Evolutionary conservation across 1,140 invertebrate species (phyloP), one percentile per base, ranked within the genome.

Genomic region (Palaemon carinicauda): DNA sequence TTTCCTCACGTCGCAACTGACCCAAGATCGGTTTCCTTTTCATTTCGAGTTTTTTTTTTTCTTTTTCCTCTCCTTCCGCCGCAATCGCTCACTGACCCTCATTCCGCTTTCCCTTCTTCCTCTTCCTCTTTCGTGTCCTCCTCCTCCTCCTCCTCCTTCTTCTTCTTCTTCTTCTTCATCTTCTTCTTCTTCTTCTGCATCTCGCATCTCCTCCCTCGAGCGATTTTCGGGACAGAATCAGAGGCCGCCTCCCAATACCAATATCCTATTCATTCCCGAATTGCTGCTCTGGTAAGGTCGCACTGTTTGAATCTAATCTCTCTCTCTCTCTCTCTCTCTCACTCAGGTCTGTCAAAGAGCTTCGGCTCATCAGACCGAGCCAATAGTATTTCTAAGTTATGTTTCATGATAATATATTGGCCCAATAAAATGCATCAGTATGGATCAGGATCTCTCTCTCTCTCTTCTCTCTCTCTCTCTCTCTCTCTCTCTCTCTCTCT

Each of bases 311-410:
- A 41, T 73, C 27, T 73, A n/a, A 21, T 73, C 69, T 73, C 69
- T 73, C 69, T 73, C 69, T 73, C 69, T 73, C 69, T 73, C 69
- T 73, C 69, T 73, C 69, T 73, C 69, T 73, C 69, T 73, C 69
- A 29, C 69, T 73, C 69, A n/a, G n/a, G n/a, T n/a, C n/a, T n/a
- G n/a, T n/a, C n/a, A n/a, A n/a, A n/a, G n/a, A n/a, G n/a, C n/a
- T n/a, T n/a, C n/a, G n/a, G n/a, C n/a, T n/a, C n/a, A n/a, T n/a
- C n/a, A n/a, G n/a, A n/a, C n/a, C n/a, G n/a, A n/a, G n/a, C n/a
- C n/a, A n/a, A n/a, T n/a, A n/a, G n/a, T n/a, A n/a, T n/a, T n/a
- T n/a, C n/a, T n/a, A n/a, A n/a, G n/a, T n/a, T n/a, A n/a, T n/a
- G n/a, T n/a, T n/a, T n/a, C n/a, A n/a, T n/a, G n/a, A n/a, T n/a